phyloP scores from a whole-genome alignment of 1,140 invertebrate genomes.

The Brachionus rotundiformis region DNA sequence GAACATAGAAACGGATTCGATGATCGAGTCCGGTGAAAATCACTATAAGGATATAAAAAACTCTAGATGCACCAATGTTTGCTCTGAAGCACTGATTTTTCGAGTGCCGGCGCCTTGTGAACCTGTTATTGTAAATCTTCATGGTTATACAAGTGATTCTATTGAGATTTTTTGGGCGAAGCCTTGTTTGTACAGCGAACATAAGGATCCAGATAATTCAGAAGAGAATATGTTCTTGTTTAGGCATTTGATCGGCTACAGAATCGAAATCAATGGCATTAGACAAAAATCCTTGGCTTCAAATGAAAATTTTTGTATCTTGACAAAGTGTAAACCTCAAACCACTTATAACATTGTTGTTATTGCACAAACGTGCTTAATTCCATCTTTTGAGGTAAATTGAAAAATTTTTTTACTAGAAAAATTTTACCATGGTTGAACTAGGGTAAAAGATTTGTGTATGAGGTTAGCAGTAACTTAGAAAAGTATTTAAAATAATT shows the following conservation, averaged over 20 bases:
- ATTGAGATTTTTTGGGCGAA: conserved; percentile 63
- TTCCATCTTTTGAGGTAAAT: conserved; percentile 14
- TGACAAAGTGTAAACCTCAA: conserved; percentile 63
- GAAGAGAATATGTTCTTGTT: conserved; percentile 56
- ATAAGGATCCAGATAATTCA: conserved; percentile 58
- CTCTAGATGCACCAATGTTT: conserved; percentile 60
- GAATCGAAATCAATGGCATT: conserved; percentile 63
- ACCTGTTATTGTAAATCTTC: conserved; percentile 58
- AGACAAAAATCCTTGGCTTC: conserved; percentile 58
- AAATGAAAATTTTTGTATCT: conserved; percentile 59
- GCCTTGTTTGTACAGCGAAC: conserved; percentile 58
- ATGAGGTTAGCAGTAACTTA: too few species aligned
- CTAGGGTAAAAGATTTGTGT: too few species aligned
- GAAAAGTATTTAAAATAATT: too few species aligned
- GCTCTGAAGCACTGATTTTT: conserved; percentile 60
- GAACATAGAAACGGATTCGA: conserved; percentile 58
- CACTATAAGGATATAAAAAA: conserved; percentile 56
- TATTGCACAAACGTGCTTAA: conserved; percentile 59
- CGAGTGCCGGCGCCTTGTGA: conserved; percentile 61
- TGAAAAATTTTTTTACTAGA: too few species aligned
- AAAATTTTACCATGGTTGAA: too few species aligned
- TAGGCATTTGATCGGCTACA: conserved; percentile 62
- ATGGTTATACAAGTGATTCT: conserved; percentile 59
- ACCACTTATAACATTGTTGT: conserved; percentile 60
- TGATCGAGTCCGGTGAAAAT: conserved; percentile 52